phyloP scores from a whole-genome alignment of 1,140 invertebrate genomes.

The Drosophila mojavensis region DNA sequence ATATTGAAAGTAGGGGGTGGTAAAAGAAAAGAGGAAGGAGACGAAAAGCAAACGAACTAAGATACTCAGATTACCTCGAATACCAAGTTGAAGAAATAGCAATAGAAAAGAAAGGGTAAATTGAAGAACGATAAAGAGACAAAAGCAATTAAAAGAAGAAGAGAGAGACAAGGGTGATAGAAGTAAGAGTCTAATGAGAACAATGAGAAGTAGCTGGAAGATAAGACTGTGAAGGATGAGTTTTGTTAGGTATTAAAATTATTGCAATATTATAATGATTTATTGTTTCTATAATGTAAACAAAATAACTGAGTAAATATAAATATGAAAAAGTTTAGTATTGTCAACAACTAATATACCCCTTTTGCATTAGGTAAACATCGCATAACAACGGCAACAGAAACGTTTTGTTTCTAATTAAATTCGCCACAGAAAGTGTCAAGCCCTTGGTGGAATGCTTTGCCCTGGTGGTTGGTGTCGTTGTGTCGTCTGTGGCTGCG shows the following conservation, averaged over 20 bases:
- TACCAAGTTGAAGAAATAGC: too few species aligned
- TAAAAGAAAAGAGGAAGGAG: too few species aligned
- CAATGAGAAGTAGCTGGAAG: not conserved
- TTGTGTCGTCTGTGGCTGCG: constrained; percentile 9
- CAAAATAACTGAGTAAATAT: too few species aligned
- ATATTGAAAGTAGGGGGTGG: too few species aligned
- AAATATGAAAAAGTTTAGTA: too few species aligned
- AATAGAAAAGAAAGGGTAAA: too few species aligned
- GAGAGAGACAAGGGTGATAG: not conserved
- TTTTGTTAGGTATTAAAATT: too few species aligned
- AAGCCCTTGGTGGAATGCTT: constrained; percentile 61
- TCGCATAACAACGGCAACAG: not conserved
- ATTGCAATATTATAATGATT: not conserved
- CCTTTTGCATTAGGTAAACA: not conserved
- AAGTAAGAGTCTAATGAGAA: not conserved
- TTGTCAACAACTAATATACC: not conserved
- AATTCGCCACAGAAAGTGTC: constrained; percentile 78
- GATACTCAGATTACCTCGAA: too few species aligned
- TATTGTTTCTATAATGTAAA: too few species aligned
- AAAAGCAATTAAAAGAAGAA: not conserved
- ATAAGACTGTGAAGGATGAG: not conserved
- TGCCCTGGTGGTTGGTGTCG: constrained; percentile 56
- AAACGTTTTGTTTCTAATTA: constrained; percentile 69
- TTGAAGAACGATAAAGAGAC: too few species aligned
- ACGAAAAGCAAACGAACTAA: too few species aligned